Base-by-base conservation (phyloP, 2,888 invertebrate genomes). In the Phengaris alcon region DNA sequence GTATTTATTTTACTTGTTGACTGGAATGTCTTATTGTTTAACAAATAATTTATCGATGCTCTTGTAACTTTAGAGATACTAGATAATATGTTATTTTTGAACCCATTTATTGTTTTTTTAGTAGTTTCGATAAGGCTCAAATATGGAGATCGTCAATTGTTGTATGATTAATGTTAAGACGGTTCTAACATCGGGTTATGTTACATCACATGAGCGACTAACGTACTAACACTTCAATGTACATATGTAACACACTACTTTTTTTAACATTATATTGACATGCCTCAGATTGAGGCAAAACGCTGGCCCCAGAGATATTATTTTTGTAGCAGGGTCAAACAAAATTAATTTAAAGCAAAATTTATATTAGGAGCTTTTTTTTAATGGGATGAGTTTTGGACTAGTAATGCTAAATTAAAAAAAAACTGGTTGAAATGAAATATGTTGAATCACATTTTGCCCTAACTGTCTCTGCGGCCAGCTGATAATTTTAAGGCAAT, bases 21-120 rank as follows among this genome's bases (percentile, higher is more conserved):
- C 64, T 35, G 64, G 64, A 64, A 64, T 5, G 52, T 52, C 52
- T 10, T 52, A 52, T 52, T 52, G 13, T 68, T 22, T 70, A 15
- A 10, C 15, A 70, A 51, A 6, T 72, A 54, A 35, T 72, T 9
- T 72, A 35, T 72, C 51, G 72, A 52, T 35, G 35, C 72, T 72
- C 22, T 52, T 22, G 22, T 72, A 72, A 35, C 52, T 72, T 72
- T 72, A 72, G 72, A 52, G 35, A 35, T 72, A 54, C 72, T 54
- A 72, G 72, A 52, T 72, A 72, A 72, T 72, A 72, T 72, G 72
- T 72, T 72, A 72, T 52, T 72, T 72, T 72, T 72, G 72, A 72
- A 15, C n/a, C 52, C 72, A 72, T 72, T 72, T 72, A 72, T 72
- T 72, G 72, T 72, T 72, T 72, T 68, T 35, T 54, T 72, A 52